Conservation (phyloP, 2,888 invertebrate genomes). For the Octodonta nipae region DNA sequence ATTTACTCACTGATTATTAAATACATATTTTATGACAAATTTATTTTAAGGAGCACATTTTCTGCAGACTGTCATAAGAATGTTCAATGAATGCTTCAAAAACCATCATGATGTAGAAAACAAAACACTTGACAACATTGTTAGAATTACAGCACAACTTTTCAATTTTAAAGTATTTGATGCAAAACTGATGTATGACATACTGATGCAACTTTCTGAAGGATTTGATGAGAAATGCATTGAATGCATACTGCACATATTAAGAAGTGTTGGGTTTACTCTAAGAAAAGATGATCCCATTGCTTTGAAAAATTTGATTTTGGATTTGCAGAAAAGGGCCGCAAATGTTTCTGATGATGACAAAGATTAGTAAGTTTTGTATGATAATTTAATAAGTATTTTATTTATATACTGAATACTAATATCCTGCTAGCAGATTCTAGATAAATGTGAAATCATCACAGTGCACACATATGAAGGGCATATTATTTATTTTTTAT, state of each 20-base stretch:
- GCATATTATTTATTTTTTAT: too few relatives aligned
- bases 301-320: constrained; percentile 61
- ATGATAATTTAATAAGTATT: constrained; percentile 1
- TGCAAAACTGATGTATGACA: constrained; percentile 63
- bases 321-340: constrained; percentile 51
- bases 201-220: constrained; percentile 52
- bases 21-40: neutral
- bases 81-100: constrained; percentile 48
- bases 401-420: too few relatives aligned
- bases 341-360: constrained; percentile 23
- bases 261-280: constrained; percentile 70
- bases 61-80: constrained; percentile 57
- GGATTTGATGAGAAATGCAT: constrained; percentile 65
- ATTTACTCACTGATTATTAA: too few relatives aligned
- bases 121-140: constrained; percentile 70
- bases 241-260: constrained; percentile 65
- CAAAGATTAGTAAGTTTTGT: constrained; percentile 35
- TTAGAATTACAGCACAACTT: constrained; percentile 63
- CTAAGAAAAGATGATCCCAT: constrained; percentile 76
- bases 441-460: too few relatives aligned
- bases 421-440: too few relatives aligned
- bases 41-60: constrained; percentile 58
- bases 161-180: constrained; percentile 85
- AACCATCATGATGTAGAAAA: constrained; percentile 44
- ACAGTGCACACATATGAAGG: too few relatives aligned